Conservation (phyloP, 2,797 vertebrate genomes). For the Sphenodon punctatus region DNA sequence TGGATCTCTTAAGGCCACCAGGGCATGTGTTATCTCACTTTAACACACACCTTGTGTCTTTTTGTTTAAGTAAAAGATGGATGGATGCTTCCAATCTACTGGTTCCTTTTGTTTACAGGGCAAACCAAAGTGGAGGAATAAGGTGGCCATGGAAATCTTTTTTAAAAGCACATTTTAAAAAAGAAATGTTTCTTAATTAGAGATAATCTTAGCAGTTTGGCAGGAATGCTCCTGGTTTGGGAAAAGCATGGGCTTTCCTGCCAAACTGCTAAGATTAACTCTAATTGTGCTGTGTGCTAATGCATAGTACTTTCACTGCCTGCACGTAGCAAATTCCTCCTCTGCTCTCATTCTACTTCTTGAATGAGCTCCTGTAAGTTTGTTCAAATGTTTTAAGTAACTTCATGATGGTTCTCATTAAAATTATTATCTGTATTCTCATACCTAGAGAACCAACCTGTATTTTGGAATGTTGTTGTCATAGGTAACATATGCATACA, state of each 20-base stretch:
- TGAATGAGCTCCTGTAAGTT: background rate
- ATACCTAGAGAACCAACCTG: no score
- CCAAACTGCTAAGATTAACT: conserved; percentile 10
- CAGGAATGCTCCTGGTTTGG: background rate
- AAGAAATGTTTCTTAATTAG: conserved; percentile 49
- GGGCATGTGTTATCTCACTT: conserved; percentile 39
- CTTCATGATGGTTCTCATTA: no score
- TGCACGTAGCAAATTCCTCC: background rate
- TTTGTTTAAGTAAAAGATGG: conserved; percentile 50
- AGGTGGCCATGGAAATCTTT: conserved; percentile 34
- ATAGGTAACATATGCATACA: no score
- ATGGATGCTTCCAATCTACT: conserved; percentile 37
- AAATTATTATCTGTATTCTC: no score
- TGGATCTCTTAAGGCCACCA: conserved; percentile 29
- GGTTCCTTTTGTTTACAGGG: conserved; percentile 40
- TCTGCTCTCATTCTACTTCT: background rate
- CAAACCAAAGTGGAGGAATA: conserved; percentile 34
- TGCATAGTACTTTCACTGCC: background rate
- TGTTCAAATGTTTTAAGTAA: no score
- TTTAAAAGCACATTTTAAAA: conserved; percentile 29
- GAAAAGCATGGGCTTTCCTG: background rate
- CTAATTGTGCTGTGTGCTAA: conserved; percentile 20
- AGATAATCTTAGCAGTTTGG: conserved; percentile 10
- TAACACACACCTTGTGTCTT: conserved; percentile 50
- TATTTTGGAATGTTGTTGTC: no score